Evolutionary conservation across 2,888 invertebrate genomes (phyloP).

Genomic region (Drosophila borealis): DNA sequence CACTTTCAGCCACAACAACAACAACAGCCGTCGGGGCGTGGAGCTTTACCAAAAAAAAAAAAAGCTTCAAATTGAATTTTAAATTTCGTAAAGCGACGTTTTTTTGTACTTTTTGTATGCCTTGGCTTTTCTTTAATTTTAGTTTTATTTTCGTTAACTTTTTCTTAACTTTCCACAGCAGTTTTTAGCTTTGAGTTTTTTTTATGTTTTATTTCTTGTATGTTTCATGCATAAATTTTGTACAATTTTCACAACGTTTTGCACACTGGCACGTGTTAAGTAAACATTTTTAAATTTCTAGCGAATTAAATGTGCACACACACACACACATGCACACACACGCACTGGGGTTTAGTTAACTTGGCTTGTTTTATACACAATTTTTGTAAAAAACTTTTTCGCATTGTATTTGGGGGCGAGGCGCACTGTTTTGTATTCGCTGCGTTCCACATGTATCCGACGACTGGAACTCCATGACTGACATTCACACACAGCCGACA

Average conservation of each 20-base stretch:
- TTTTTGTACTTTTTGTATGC: conserved; percentile 4
- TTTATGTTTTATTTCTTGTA: conserved; percentile 2
- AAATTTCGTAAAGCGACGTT: conserved; percentile 39
- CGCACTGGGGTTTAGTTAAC: conserved; percentile 8
- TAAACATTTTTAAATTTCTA: conserved; percentile 24
- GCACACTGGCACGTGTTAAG: conserved; percentile 26
- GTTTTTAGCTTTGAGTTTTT: conserved; percentile 9
- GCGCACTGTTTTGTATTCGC: conserved; percentile 69
- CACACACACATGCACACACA: conserved; percentile 14
- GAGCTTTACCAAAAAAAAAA: conserved; percentile 42
- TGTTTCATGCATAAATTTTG: conserved; percentile 9
- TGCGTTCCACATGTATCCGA: conserved; percentile 84
- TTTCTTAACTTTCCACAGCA: background rate
- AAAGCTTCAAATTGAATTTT: conserved; percentile 54
- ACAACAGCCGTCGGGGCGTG: conserved; percentile 45
- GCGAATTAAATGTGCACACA: conserved; percentile 2
- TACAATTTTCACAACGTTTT: conserved; percentile 18
- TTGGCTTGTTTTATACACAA: conserved; percentile 63
- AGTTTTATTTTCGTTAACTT: background rate
- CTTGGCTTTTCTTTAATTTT: background rate
- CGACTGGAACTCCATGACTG: conserved; percentile 85
- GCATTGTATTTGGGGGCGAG: conserved; percentile 67
- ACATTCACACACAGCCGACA: conserved; percentile 62
- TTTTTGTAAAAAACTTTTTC: conserved; percentile 68
- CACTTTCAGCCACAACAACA: conserved; percentile 35